These are phyloP conservation scores for Natrix natrix DNA, from an alignment of 2,797 vertebrate genomes.

Conservation along the genomic window DNA sequence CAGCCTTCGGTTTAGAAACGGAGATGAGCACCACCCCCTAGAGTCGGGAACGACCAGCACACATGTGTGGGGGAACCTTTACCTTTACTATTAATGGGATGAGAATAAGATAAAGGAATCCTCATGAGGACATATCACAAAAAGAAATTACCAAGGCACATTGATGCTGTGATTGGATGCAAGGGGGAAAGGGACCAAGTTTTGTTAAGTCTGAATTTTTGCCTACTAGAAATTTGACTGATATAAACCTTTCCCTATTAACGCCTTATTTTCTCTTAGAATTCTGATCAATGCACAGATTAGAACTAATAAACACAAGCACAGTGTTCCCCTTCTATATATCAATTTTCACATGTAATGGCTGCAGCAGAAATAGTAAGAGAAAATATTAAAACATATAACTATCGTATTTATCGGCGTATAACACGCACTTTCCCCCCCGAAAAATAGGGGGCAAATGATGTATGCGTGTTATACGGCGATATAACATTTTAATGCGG, in stretches of 20 bases:
- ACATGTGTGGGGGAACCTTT: no score
- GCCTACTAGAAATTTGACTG: neutral
- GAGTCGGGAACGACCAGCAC: no score
- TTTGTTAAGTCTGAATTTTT: neutral
- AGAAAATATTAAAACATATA: neutral
- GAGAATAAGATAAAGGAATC: neutral
- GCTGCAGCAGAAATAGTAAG: neutral
- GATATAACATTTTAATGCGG: no score
- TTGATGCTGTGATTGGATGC: neutral
- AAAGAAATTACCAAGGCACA: neutral
- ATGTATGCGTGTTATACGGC: no score
- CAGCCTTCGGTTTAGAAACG: no score
- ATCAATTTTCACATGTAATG: neutral
- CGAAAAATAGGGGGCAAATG: no score
- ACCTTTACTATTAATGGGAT: neutral
- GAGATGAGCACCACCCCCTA: no score
- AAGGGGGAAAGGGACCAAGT: neutral
- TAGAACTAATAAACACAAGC: neutral
- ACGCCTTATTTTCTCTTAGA: neutral
- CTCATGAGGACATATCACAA: neutral
- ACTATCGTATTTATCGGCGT: neutral
- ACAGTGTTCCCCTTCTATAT: neutral
- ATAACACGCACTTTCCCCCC: no score
- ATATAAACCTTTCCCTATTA: neutral
- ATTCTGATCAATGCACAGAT: neutral